These are phyloP conservation scores for Heliocidaris erythrogramma DNA, from an alignment of 35 echinoderm and acorn worm genomes.

Conservation along the genomic window DNA sequence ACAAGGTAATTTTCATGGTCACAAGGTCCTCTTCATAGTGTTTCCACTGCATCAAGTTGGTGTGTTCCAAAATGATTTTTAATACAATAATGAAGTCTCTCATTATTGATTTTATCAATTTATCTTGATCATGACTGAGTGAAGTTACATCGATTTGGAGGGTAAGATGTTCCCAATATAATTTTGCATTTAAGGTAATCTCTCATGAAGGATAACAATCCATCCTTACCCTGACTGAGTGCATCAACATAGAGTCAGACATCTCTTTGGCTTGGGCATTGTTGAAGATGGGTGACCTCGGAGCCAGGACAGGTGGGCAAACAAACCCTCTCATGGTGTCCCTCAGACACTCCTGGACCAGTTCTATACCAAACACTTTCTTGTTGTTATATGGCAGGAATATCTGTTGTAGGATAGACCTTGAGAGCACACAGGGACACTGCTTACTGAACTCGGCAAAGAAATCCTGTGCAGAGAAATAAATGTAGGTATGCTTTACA, in stretches of 20 bases:
- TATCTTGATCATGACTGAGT: too few species aligned
- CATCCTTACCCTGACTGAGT: slow-evolving; percentile 78
- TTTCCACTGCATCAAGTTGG: too few species aligned
- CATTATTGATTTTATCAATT: too few species aligned
- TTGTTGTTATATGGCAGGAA: slow-evolving; percentile 86
- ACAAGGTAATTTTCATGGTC: too few species aligned
- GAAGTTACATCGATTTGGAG: too few species aligned
- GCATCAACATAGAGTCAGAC: slow-evolving; percentile 74
- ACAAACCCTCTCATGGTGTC: slow-evolving; percentile 74
- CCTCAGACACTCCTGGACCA: slow-evolving; percentile 79
- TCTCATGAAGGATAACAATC: neutral
- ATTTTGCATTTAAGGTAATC: neutral
- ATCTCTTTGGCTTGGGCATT: slow-evolving; percentile 89
- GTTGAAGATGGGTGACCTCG: slow-evolving; percentile 74
- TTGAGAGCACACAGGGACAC: slow-evolving; percentile 84
- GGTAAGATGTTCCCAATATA: too few species aligned
- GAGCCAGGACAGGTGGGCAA: slow-evolving; percentile 65
- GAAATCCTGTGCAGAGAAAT: slow-evolving; percentile 67
- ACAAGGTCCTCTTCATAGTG: too few species aligned
- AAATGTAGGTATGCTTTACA: too few species aligned
- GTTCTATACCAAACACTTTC: slow-evolving; percentile 81
- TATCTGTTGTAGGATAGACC: slow-evolving; percentile 82
- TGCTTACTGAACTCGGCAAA: slow-evolving; percentile 85
- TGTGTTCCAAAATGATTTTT: too few species aligned
- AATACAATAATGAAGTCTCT: too few species aligned